These are phyloP conservation scores for Grapholita molesta DNA, from an alignment of 1,140 invertebrate genomes.

Conservation along the genomic window DNA sequence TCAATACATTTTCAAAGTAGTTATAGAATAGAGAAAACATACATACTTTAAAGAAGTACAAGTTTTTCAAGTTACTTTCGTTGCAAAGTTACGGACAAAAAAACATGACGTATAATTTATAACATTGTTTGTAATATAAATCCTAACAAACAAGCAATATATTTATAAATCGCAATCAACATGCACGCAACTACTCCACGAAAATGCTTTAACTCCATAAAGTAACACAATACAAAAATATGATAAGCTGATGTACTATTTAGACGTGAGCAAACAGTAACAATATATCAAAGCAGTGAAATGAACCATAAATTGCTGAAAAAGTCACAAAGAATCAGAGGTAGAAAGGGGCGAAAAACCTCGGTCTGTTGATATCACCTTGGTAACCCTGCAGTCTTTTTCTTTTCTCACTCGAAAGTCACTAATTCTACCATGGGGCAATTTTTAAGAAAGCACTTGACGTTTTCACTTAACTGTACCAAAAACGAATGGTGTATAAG, in stretches of 20 bases:
- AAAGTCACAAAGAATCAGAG: slow-evolving; percentile 5
- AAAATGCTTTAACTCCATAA: not conserved
- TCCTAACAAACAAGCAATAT: not conserved
- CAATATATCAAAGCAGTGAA: not conserved
- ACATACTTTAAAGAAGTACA: too few species aligned
- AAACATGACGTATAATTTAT: not conserved
- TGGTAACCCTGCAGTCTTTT: not conserved
- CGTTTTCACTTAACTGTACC: too few species aligned
- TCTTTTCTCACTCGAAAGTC: not conserved
- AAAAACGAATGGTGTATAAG: too few species aligned
- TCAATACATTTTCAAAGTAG: too few species aligned
- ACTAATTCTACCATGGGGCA: too few species aligned
- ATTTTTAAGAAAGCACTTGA: too few species aligned
- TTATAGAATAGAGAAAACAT: too few species aligned
- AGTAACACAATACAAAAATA: not conserved
- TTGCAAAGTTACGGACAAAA: not conserved
- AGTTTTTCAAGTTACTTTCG: not conserved
- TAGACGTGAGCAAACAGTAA: too few species aligned
- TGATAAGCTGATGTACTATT: too few species aligned
- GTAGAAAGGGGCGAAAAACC: not conserved
- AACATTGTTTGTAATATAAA: not conserved
- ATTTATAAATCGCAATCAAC: not conserved
- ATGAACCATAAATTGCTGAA: not conserved
- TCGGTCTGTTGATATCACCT: not conserved
- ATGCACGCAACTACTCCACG: not conserved